These are phyloP conservation scores for Willisornis vidua DNA, from an alignment of 2,113 vertebrate genomes.

Conservation along the genomic window DNA sequence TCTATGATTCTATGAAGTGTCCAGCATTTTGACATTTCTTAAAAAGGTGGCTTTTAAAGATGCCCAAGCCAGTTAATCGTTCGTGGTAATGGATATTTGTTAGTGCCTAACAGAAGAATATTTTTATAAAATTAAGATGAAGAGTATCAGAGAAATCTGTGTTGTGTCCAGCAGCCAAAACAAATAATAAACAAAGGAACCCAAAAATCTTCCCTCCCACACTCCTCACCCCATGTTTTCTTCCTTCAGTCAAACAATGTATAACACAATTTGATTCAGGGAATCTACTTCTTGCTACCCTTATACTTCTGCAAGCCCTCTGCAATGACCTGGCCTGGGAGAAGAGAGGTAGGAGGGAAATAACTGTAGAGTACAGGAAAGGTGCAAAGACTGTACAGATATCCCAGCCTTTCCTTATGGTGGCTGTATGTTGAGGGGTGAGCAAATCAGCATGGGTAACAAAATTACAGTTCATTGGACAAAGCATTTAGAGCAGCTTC, in stretches of 20 bases:
- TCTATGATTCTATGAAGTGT: neutral
- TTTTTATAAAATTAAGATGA: neutral
- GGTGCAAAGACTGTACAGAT: neutral
- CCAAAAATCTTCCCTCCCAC: fast-evolving
- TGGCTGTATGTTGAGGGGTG: neutral
- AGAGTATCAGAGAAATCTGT: neutral
- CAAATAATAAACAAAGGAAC: neutral
- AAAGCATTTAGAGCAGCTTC: neutral
- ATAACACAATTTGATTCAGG: neutral
- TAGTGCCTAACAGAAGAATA: neutral
- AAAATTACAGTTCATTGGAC: fast-evolving
- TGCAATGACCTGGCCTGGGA: neutral
- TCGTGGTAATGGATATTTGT: neutral
- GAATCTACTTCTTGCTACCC: neutral
- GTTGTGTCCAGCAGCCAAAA: neutral
- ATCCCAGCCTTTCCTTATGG: neutral
- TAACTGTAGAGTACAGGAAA: neutral
- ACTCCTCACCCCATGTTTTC: fast-evolving
- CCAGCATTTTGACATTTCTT: neutral
- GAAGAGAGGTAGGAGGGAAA: neutral
- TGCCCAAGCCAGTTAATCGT: neutral
- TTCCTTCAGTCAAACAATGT: neutral
- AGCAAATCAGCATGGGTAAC: neutral
- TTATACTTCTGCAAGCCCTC: neutral
- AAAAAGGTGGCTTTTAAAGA: neutral